Evolutionary conservation across 2,797 vertebrate genomes (phyloP), one percentile per base, ranked within the genome.

Genomic region (Strix occidentalis): DNA sequence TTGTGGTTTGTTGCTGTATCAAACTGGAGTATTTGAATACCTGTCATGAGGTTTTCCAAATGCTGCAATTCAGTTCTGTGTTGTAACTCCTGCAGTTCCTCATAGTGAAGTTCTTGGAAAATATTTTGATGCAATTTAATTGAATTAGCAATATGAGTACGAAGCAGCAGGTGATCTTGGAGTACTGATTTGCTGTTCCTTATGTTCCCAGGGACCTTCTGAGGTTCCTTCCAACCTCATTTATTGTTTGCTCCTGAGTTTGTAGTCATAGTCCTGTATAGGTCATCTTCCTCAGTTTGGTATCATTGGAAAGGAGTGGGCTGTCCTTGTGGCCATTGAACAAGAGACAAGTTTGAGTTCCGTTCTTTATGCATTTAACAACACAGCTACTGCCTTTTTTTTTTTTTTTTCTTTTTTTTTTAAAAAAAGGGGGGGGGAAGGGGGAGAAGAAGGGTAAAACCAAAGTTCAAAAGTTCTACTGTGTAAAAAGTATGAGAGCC

Each of bases 341-440:
- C 16, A 63, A 48, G 8, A n/a, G 15, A 39, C 6, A 77, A 54
- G 18, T 51, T 87, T 8, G 4, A 29, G 16, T 71, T 54, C 10
- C 17, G 8, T 83, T 77, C 48, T 51, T 74, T 28, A 41, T 33
- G 4, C 25, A n/a, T 81, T 63, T 76, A n/a, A 54, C 31, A 87
- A 35, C 13, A 35, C 8, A 84, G 15, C 19, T 63, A 28, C n/a
- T 29, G 31, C 7, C 10, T 72, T 43, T 10, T 46, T 43, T 65
- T 10, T 46, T 43, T 65, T 6, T 33, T 65, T 65, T 9, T 6
- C 23, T 48, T 50, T 28, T 26, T 33, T 33, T 81, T 61, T 13
- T 12, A 45, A 45, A 35, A 6, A 25, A 8, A 1, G 4, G 3
- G 3, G 2, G 11, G 1, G 3, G 11, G 9, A 3, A 6, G 13